Percentiles rank a stretch among this genome's conserved stretches.
Conservation (phyloP, 2,113 vertebrate genomes). For the Porphyrio hochstetteri region DNA sequence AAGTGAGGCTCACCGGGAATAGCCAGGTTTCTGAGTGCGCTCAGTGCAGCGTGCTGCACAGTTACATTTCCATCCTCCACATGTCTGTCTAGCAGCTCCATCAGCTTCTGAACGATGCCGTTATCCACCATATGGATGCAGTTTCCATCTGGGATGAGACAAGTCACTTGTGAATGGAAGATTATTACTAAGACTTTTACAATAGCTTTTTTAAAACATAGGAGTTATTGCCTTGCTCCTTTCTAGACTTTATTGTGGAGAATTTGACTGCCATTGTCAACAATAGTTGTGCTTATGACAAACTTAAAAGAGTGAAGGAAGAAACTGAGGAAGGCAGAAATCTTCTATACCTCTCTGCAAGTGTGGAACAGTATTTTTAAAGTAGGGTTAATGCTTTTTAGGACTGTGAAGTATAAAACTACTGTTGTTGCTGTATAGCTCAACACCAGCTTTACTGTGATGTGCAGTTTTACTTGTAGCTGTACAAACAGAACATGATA, state of each 20-base stretch:
- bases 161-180: constrained; percentile 13
- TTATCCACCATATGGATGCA: constrained; percentile 99
- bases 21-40: constrained; percentile 93
- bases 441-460: not conserved
- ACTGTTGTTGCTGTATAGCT: not conserved
- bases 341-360: not conserved
- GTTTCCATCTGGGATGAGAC: constrained; percentile 86
- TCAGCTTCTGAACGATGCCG: constrained; percentile 93
- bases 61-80: constrained; percentile 96
- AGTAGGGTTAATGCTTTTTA: not conserved
- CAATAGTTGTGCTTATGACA: not conserved
- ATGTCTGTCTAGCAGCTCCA: constrained; percentile 91
- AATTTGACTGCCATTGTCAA: not conserved
- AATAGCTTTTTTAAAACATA: not conserved
- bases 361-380: not conserved
- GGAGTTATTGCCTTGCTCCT: not conserved
- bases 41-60: constrained; percentile 94
- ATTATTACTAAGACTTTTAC: not conserved
- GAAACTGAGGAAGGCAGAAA: not conserved
- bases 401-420: not conserved
- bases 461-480: not conserved
- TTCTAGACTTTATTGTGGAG: not conserved
- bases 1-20: constrained; percentile 86
- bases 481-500: not conserved
- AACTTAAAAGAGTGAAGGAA: not conserved